A percentile compares a stretch with the other conserved stretches of the same genome.
These are phyloP conservation scores for Sarcoramphus papa DNA, from an alignment of 2,797 vertebrate genomes.

Conservation along the genomic window DNA sequence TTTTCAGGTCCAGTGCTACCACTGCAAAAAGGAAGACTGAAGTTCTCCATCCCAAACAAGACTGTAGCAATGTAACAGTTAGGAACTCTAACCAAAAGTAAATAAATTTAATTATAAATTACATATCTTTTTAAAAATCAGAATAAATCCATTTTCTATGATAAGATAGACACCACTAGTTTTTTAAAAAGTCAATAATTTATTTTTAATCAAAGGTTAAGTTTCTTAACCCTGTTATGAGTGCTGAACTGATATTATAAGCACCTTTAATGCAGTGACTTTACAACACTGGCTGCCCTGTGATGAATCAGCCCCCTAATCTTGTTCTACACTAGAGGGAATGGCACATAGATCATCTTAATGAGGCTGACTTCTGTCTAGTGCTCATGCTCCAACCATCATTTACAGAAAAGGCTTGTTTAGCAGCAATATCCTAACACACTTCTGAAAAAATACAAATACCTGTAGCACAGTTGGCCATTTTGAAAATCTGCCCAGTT, in stretches of 20 bases:
- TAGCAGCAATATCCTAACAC: background rate
- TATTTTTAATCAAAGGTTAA: background rate
- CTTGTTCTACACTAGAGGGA: background rate
- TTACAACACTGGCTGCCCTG: background rate
- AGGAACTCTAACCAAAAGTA: background rate
- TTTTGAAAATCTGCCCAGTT: background rate
- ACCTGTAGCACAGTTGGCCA: background rate
- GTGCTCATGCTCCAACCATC: background rate
- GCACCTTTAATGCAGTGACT: background rate
- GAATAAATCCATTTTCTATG: background rate
- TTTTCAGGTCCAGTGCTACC: background rate
- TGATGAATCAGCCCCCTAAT: background rate
- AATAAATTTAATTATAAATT: background rate
- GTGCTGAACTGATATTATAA: background rate
- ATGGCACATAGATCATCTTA: background rate
- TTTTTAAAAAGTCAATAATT: background rate
- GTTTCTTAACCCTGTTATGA: background rate
- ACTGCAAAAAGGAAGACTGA: background rate
- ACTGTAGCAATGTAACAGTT: background rate
- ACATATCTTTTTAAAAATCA: background rate
- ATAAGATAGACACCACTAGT: background rate
- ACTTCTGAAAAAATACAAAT: background rate
- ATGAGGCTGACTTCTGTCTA: background rate
- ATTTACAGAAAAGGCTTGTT: background rate
- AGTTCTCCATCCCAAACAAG: background rate